phyloP scores from a whole-genome alignment of 2,113 vertebrate genomes.

The Sphyrna mokarran region DNA sequence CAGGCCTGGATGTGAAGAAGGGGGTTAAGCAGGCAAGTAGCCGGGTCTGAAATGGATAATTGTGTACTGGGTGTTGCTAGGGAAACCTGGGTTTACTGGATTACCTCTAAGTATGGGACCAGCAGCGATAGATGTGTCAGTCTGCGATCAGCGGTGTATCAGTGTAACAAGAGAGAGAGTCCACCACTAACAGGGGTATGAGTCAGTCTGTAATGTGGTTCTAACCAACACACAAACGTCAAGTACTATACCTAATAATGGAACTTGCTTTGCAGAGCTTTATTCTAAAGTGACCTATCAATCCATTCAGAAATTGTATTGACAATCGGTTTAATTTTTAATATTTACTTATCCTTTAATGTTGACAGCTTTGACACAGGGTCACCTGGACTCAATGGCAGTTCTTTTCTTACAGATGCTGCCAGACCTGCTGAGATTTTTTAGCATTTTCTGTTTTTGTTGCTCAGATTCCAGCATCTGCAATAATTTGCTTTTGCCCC shows the following conservation, averaged over 20 bases:
- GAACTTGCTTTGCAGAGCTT: background rate
- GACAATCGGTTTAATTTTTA: background rate
- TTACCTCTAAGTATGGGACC: background rate
- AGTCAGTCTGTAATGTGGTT: background rate
- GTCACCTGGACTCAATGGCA: too few relatives aligned
- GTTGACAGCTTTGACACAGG: too few relatives aligned
- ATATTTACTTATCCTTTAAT: background rate
- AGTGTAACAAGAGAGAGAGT: background rate
- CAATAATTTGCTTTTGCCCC: too few relatives aligned
- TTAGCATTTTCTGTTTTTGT: too few relatives aligned
- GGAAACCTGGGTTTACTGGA: background rate
- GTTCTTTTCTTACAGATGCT: too few relatives aligned
- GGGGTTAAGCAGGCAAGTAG: slow-evolving; percentile 42
- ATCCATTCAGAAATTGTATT: background rate
- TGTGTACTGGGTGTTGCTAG: background rate
- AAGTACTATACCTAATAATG: background rate
- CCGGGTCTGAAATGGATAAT: background rate
- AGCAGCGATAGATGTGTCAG: background rate
- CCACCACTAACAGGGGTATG: background rate
- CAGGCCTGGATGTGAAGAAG: slow-evolving; percentile 35
- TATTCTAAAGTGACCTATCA: background rate
- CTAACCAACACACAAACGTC: background rate
- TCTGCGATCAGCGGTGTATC: background rate
- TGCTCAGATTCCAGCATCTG: too few relatives aligned
- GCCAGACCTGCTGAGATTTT: too few relatives aligned